phyloP scores from a whole-genome alignment of 2,888 invertebrate species.

The Idaea dimidiata region DNA sequence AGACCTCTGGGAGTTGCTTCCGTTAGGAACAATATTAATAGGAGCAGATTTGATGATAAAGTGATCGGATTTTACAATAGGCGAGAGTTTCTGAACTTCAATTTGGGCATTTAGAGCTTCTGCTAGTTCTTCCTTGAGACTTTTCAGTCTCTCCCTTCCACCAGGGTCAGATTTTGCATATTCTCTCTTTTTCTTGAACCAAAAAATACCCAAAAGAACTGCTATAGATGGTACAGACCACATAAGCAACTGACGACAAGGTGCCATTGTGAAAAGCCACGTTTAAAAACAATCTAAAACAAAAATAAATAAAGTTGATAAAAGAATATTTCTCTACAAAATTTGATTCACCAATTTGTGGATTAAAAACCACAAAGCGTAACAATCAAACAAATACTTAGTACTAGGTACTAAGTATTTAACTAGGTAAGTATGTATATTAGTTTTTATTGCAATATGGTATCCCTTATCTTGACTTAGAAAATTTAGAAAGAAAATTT shows the following conservation, averaged over 20 bases:
- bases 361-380: neutral
- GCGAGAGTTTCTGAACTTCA: constrained; percentile 63
- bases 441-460: neutral
- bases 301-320: constrained; percentile 37
- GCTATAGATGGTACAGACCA: constrained; percentile 90
- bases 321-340: constrained; percentile 9
- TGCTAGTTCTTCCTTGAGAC: constrained; percentile 71
- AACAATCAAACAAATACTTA: neutral
- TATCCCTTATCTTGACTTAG: neutral
- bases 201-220: constrained; percentile 88
- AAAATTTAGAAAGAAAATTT: neutral
- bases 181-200: constrained; percentile 91
- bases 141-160: constrained; percentile 80
- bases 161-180: constrained; percentile 88
- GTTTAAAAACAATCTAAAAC: constrained; percentile 81
- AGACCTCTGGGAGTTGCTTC: constrained; percentile 74
- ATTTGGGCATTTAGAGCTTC: constrained; percentile 68
- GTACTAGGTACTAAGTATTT: too few relatives aligned
- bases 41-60: constrained; percentile 83
- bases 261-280: constrained; percentile 89
- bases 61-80: constrained; percentile 65
- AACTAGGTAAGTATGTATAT: too few relatives aligned
- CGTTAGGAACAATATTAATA: constrained; percentile 83
- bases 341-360: neutral
- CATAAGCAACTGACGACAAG: constrained; percentile 87